Conservation (phyloP, 1,140 invertebrate genomes). For the Neelides sp. region DNA sequence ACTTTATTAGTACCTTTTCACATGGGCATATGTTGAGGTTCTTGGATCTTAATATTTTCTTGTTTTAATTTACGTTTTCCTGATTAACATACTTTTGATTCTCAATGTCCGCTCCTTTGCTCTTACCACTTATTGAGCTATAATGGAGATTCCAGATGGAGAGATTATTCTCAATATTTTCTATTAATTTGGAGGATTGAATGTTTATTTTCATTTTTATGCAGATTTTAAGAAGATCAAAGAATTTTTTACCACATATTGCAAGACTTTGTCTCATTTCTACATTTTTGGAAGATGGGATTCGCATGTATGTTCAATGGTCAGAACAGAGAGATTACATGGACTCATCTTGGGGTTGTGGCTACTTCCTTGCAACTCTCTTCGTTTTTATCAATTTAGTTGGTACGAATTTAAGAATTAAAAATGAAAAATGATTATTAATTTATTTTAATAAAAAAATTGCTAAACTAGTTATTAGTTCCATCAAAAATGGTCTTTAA, state of each 20-base stretch:
- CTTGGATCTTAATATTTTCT: constrained; percentile 28
- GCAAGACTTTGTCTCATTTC: constrained; percentile 95
- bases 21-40: constrained; percentile 40
- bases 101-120: background rate
- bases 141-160: background rate
- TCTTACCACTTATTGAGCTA: background rate
- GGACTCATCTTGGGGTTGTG: constrained; percentile 96
- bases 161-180: background rate
- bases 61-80: constrained; percentile 2
- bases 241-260: constrained; percentile 85
- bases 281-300: constrained; percentile 97
- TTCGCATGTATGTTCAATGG: constrained; percentile 99
- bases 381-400: constrained; percentile 88
- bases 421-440: background rate
- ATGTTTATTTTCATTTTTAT: constrained; percentile 31
- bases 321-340: constrained; percentile 95
- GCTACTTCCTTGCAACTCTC: constrained; percentile 77
- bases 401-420: constrained; percentile 34
- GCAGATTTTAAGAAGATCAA: constrained; percentile 81
- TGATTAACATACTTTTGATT: constrained; percentile 1
- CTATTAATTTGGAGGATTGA: constrained; percentile 5
- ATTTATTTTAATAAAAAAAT: too few species aligned
- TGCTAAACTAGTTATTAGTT: too few species aligned
- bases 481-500: too few species aligned
- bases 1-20: constrained; percentile 26